Base-by-base conservation (phyloP, 2,797 vertebrate species). In the Tapera naevia region DNA sequence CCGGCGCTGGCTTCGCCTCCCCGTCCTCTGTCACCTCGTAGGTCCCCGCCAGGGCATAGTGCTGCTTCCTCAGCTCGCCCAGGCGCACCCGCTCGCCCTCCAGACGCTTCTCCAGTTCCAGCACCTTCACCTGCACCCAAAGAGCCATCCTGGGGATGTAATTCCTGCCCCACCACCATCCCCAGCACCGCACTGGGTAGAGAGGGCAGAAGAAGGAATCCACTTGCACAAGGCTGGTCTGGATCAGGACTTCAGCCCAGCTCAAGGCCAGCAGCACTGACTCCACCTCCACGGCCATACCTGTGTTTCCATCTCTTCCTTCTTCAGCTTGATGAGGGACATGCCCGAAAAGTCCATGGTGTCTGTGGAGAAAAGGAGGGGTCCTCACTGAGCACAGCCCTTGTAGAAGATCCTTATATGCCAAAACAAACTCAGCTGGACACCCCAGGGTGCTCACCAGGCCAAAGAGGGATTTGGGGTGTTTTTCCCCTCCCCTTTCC, bases 291-390 rank as follows among this genome's bases (percentile, higher is more conserved):
- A 0, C 2, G 13, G 27, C 28, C 7, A 0, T 95, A 98, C 99
- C 98, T 99, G 99, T 4, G 99, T 98, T 95, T 99, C 99, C 98
- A 99, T 99, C 97, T 99, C 99, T 83, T 99, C 99, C 94, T 98
- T 99, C 96, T 97, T 99, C 81, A 99, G 96, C 94, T 99, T 99
- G 97, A 99, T 99, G 58, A 99, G 98, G 13, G 99, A 99, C 98
- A 99, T 96, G 69, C 99, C 99, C 0, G 99, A 99, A 91, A 99
- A 99, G 96, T 99, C 99, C 99, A 99, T 99, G 50, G 99, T 98
- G 56, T 99, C 99, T 99, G 96, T 7, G 83, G 46, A 35, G 61
- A 62, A 50, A 56, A 65, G 39, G 2, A 13, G 23, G 27, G 41
- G 17, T 17, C 14, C 10, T 37, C 1, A 0, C 51, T 64, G 5